These are phyloP conservation scores for Calliopsis andreniformis DNA, from an alignment of 1,140 invertebrate species.

Conservation along the genomic window DNA sequence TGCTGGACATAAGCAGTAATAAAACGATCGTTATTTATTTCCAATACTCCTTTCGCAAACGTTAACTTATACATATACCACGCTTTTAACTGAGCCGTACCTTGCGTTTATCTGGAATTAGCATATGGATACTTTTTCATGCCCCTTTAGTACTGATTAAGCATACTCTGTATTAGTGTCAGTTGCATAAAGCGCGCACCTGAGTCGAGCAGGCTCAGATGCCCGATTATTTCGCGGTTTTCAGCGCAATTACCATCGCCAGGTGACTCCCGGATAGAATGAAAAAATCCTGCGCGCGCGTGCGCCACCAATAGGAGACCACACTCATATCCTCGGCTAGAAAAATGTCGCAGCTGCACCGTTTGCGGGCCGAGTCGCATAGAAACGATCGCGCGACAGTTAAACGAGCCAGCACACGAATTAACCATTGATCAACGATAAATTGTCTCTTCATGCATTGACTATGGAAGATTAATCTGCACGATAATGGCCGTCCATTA, in stretches of 20 bases:
- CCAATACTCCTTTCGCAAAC: too few species aligned
- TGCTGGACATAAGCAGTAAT: too few species aligned
- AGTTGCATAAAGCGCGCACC: neutral
- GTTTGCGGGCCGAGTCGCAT: neutral
- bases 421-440: too few species aligned
- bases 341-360: constrained; percentile 72
- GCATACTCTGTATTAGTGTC: neutral
- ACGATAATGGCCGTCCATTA: neutral
- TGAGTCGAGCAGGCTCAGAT: neutral
- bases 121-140: neutral
- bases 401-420: too few species aligned
- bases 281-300: constrained; percentile 51
- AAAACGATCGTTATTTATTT: too few species aligned
- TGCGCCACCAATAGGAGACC: neutral
- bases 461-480: neutral
- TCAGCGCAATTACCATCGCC: constrained; percentile 55
- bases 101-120: too few species aligned
- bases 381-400: neutral
- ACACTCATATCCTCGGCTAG: constrained; percentile 38
- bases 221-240: constrained; percentile 26
- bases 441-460: too few species aligned
- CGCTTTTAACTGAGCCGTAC: too few species aligned
- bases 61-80: too few species aligned
- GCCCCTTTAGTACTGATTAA: neutral
- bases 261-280: constrained; percentile 56